phyloP scores from a whole-genome alignment of 2,113 vertebrate species.

The Urocynchramus pylzowi region DNA sequence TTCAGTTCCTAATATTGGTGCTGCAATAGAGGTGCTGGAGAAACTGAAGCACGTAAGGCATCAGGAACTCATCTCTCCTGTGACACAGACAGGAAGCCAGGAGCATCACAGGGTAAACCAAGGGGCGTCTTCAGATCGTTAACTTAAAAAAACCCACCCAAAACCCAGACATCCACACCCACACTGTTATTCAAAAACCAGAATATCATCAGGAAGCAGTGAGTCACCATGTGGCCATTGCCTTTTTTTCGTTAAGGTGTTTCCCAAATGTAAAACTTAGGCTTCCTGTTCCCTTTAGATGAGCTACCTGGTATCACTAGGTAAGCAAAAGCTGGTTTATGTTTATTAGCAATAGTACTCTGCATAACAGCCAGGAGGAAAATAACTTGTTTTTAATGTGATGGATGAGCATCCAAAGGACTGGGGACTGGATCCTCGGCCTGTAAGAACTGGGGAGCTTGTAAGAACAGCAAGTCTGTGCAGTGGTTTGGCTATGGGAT shows the following conservation, averaged over 20 bases:
- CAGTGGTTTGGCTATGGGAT: rapidly evolving
- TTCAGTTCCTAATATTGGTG: not conserved
- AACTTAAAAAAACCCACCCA: conserved; percentile 21
- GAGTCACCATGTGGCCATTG: not conserved
- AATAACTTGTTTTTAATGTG: not conserved
- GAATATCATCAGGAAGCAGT: conserved; percentile 23
- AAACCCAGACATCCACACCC: conserved; percentile 29
- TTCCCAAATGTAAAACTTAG: not conserved
- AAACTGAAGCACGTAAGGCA: not conserved
- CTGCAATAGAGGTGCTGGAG: not conserved
- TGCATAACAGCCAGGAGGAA: not conserved
- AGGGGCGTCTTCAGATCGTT: conserved; percentile 20
- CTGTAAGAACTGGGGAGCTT: not conserved
- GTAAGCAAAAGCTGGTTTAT: not conserved
- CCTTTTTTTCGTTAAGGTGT: not conserved
- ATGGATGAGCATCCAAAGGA: not conserved
- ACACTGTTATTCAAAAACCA: conserved; percentile 28
- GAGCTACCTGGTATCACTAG: not conserved
- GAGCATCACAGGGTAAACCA: not conserved
- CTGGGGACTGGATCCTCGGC: not conserved
- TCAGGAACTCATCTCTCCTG: not conserved
- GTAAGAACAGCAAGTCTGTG: not conserved
- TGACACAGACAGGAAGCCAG: not conserved
- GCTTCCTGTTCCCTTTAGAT: not conserved
- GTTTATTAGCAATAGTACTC: not conserved